These are phyloP conservation scores for Ceratosolen solmsi DNA, from an alignment of 1,140 invertebrate species.

Conservation along the genomic window DNA sequence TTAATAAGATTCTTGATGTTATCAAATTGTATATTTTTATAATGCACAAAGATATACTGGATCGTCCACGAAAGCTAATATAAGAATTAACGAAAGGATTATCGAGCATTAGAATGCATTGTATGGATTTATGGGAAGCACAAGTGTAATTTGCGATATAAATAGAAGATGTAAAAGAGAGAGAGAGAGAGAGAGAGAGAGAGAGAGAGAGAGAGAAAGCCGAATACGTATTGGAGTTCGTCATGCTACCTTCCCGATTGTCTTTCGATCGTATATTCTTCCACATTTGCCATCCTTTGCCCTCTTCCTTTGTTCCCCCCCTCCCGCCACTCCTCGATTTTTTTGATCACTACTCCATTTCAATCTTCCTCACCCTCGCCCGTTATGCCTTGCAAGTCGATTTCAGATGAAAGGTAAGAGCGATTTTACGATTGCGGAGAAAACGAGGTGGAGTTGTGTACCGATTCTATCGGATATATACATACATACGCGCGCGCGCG, in stretches of 20 bases:
- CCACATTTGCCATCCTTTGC: not conserved
- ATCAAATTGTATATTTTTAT: too few relatives aligned
- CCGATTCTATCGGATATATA: not conserved
- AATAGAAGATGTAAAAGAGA: not conserved
- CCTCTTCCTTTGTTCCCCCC: not conserved
- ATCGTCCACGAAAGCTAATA: too few relatives aligned
- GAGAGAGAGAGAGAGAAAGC: not conserved
- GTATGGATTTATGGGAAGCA: not conserved
- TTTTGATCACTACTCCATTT: not conserved
- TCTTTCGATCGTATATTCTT: too few relatives aligned
- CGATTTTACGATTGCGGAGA: conserved; percentile 30
- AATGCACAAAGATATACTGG: too few relatives aligned
- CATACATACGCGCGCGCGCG: too few relatives aligned
- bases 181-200: too few relatives aligned
- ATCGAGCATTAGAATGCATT: conserved; percentile 3
- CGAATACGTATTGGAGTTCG: conserved; percentile 7
- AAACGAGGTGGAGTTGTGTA: conserved; percentile 10
- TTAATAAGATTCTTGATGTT: too few relatives aligned
- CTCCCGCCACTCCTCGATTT: too few relatives aligned
- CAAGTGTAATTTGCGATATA: not conserved
- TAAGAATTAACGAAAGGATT: too few relatives aligned
- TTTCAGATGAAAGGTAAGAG: conserved; percentile 29
- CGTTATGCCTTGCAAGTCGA: conserved; percentile 35
- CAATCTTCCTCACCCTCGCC: not conserved
- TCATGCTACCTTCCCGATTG: not conserved